Base-by-base conservation (phyloP, 2,888 invertebrate species). In the Amiota minor region DNA sequence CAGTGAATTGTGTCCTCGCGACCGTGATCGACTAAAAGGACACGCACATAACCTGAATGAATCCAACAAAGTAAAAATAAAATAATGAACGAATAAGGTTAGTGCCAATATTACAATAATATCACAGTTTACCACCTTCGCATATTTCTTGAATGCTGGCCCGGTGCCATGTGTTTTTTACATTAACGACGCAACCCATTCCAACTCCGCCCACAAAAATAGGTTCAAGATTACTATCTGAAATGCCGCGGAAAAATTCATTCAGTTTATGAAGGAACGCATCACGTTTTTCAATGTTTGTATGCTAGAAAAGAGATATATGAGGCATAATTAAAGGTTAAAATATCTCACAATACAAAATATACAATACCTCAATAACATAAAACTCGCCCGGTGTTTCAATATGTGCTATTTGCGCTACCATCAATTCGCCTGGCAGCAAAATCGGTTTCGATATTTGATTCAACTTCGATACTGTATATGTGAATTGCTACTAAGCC, bases 371-470 rank as follows among this genome's bases (percentile, higher is more conserved):
- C 90, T 93, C 92, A 79, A 93, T 92, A 0, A 94, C 92, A 85
- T 91, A 95, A 85, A 96, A 93, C 74, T 91, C 90, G 79, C 92
- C 91, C 0, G 95, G 95, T 84, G 92, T 92, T 35, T 92, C 90
- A 1, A 94, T 89, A 77, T 92, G 91, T 0, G 92, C 91, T 61
- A 95, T 89, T 72, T 90, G 87, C 0, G 93, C 92, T 14, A 91
- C 87, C 67, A 87, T 71, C 12, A 84, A 75, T 45, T 86, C 82
- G 0, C 86, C 85, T 2, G 53, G 12, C 9, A 77, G 76, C 1
- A 86, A 79, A 1, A 68, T 46, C 72, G 75, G 74, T 53, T 80
- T 83, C 4, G 79, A 77, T 45, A 86, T 73, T 35, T 79, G 77
- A 9, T 83, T 35, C 4, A 35, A 35, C 14, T 79, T 77, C 72